Evolutionary conservation across 1,140 invertebrate species (phyloP), one percentile per base, ranked within the genome.

Genomic region (Mactra quadrangularis): DNA sequence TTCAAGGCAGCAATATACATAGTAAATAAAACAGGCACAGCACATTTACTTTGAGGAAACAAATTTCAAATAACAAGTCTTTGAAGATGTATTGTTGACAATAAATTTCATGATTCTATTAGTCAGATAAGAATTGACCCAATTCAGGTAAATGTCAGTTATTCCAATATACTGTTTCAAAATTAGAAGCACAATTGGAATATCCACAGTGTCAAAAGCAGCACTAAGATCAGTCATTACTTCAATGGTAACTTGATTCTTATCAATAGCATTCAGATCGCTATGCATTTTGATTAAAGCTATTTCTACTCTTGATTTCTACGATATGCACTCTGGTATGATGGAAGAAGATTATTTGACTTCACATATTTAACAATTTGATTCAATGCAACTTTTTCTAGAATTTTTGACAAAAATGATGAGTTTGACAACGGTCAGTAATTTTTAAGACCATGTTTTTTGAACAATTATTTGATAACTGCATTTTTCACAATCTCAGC

Each of bases 371-470:
- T 22, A 66, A 13, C 55, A 11, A 74, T 74, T 55, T 53, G 47
- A 19, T 29, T 1, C 33, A 74, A 19, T 55, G 70, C 47, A 19
- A 50, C 47, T 55, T 74, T 74, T 29, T 74, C 70, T 33, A 31
- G 47, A 55, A 50, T 31, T 55, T 74, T 74, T 25, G 9, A 33
- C 11, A 74, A 22, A 55, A 74, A 74, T 19, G 27, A 53, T 55
- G 55, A 25, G 19, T 70, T 70, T 55, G 70, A 74, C 19, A 74
- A 53, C 31, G 50, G 50, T 11, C 70, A 29, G 50, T 70, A 47
- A 17, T 70, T 29, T 15, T 25, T 47, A 35, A 74, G 70, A 1
- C 70, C 52, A 55, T 50, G 33, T 31, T 41, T 41, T 15, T 41
- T 41, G 6, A 41, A 41, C 6, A 41, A 15, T 7, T 6, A 15